A percentile compares a stretch with the other conserved stretches of the same genome.
phyloP scores from a whole-genome alignment of 2,888 invertebrate genomes.

The Drosophila helvetica region DNA sequence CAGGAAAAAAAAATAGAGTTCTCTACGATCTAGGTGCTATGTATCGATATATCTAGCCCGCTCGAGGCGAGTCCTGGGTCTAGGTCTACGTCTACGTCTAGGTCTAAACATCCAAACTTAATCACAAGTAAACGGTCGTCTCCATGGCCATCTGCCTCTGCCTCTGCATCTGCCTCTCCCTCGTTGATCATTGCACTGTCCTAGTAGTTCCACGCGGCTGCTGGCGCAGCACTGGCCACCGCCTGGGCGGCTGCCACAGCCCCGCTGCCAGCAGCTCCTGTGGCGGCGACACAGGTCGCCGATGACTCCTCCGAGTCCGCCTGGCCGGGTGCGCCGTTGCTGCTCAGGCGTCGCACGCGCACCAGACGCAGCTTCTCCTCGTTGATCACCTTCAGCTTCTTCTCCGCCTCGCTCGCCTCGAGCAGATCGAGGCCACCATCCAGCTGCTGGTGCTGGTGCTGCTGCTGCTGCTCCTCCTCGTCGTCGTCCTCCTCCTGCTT shows the following conservation, averaged over 20 bases:
- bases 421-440: constrained; percentile 27
- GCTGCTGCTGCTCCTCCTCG: constrained; percentile 57
- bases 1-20: constrained; percentile 42
- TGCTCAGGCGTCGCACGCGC: constrained; percentile 76
- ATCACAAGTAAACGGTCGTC: constrained; percentile 71
- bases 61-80: constrained; percentile 27
- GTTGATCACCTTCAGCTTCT: constrained; percentile 70
- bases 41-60: constrained; percentile 32
- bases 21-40: constrained; percentile 22
- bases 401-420: constrained; percentile 53
- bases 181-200: constrained; percentile 13
- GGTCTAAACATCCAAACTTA: constrained; percentile 62
- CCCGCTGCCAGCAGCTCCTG: neutral
- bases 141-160: constrained; percentile 30
- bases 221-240: constrained; percentile 8
- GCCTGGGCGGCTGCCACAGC: neutral
- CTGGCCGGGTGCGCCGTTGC: constrained; percentile 59
- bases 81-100: neutral
- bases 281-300: constrained; percentile 40
- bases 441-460: constrained; percentile 8
- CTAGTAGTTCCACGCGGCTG: constrained; percentile 36
- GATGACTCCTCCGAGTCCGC: constrained; percentile 27
- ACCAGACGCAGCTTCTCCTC: constrained; percentile 81
- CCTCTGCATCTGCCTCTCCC: neutral
- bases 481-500: constrained; percentile 82